phyloP scores from a whole-genome alignment of 2,113 vertebrate species.

The Oxyruncus cristatus region DNA sequence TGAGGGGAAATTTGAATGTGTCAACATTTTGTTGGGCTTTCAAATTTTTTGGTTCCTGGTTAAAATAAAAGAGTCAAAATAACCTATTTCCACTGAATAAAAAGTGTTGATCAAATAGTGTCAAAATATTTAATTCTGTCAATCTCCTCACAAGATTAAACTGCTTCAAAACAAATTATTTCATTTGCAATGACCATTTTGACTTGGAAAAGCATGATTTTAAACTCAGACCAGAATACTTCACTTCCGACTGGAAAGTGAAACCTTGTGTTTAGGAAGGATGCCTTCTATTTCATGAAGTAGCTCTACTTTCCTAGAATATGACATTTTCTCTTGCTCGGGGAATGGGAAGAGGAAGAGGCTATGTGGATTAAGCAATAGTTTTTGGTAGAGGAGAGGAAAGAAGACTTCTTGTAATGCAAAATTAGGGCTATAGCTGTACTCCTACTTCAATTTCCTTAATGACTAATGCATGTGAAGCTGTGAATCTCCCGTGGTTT shows the following conservation, averaged over 20 bases:
- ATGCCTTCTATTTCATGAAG: background rate
- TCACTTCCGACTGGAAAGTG: background rate
- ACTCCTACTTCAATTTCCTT: background rate
- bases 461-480: background rate
- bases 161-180: background rate
- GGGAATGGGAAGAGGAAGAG: background rate
- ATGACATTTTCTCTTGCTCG: background rate
- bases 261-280: background rate
- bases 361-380: background rate
- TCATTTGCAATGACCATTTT: background rate
- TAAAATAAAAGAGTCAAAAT: conserved; percentile 15
- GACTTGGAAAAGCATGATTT: background rate
- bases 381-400: background rate
- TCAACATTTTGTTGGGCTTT: background rate
- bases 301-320: background rate
- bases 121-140: background rate
- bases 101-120: background rate
- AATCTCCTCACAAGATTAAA: background rate
- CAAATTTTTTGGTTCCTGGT: background rate
- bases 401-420: background rate
- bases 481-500: background rate
- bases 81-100: background rate
- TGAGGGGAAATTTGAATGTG: background rate
- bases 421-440: background rate
- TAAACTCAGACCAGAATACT: background rate